Evolutionary conservation across 2,888 invertebrate genomes (phyloP).

Genomic region (Trilocha varians): DNA sequence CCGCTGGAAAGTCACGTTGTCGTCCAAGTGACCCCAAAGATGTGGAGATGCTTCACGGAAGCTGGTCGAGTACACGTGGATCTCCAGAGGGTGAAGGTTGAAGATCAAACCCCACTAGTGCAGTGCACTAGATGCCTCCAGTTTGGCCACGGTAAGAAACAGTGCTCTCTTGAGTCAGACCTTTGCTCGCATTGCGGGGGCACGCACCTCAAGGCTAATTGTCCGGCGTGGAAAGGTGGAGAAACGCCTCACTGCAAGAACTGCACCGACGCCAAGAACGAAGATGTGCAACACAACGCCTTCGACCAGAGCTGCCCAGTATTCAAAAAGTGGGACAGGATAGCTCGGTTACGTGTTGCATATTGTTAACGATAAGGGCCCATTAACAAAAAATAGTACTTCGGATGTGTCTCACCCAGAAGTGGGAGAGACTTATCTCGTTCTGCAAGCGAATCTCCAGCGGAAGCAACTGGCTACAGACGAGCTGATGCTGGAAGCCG

Average conservation of each 20-base stretch:
- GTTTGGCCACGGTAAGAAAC: too few species aligned
- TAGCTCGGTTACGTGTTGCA: conserved; percentile 7
- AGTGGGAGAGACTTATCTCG: background rate
- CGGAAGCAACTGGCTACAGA: conserved; percentile 1
- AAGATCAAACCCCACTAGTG: too few species aligned
- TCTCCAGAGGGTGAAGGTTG: conserved; percentile 3
- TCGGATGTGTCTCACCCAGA: background rate
- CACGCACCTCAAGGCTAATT: too few species aligned
- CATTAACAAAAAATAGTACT: background rate
- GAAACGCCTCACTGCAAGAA: conserved; percentile 10
- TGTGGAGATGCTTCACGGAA: conserved; percentile 16
- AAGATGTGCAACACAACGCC: conserved; percentile 2
- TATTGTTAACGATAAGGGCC: conserved; percentile 12
- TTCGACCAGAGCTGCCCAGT: conserved; percentile 2
- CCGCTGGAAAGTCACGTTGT: background rate
- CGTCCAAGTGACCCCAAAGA: conserved; percentile 1
- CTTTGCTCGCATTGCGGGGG: conserved; percentile 10
- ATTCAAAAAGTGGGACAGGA: conserved; percentile 3
- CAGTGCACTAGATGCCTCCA: too few species aligned
- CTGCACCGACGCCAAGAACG: conserved; percentile 14
- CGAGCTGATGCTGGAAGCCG: conserved; percentile 3
- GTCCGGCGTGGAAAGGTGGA: too few species aligned
- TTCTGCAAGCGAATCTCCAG: conserved; percentile 6
- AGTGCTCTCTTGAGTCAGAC: too few species aligned
- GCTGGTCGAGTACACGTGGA: conserved; percentile 12